A percentile compares a stretch with the other conserved stretches of the same genome.
Evolutionary conservation across 2,113 vertebrate species (phyloP).

Genomic region (Lutjanus erythropterus): DNA sequence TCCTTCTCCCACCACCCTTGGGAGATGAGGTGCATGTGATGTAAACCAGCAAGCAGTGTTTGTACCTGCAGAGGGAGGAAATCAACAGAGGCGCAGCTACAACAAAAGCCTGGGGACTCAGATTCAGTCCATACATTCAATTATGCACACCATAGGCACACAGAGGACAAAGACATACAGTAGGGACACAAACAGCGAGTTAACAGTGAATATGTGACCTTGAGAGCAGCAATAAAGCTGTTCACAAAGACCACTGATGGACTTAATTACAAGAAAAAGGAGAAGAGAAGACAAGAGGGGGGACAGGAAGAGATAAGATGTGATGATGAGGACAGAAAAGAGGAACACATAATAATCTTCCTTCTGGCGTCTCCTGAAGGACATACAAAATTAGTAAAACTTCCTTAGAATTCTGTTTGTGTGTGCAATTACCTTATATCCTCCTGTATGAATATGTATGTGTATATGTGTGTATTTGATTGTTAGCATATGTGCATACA

Average conservation of each 20-base stretch:
- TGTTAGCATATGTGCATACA: conserved; percentile 38
- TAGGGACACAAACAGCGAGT: conserved; percentile 17
- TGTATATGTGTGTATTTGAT: conserved; percentile 18
- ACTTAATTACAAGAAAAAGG: not conserved
- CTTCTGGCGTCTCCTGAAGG: conserved; percentile 20
- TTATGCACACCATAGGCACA: conserved; percentile 45
- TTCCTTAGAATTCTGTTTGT: conserved; percentile 42
- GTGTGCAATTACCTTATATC: conserved; percentile 27
- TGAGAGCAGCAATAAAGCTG: conserved; percentile 33
- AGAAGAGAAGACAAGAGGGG: not conserved
- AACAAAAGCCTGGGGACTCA: conserved; percentile 58
- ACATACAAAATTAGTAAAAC: conserved; percentile 30
- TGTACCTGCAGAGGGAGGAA: conserved; percentile 30
- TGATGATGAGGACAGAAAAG: conserved; percentile 18
- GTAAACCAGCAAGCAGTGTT: conserved; percentile 30
- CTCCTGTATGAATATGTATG: conserved; percentile 50
- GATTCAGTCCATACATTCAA: conserved; percentile 60
- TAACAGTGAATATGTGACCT: conserved; percentile 34
- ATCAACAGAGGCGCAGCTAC: conserved; percentile 16
- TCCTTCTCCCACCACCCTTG: conserved; percentile 45
- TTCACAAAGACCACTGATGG: conserved; percentile 40
- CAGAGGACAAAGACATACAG: conserved; percentile 26
- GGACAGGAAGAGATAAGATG: conserved; percentile 32
- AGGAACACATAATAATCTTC: not conserved
- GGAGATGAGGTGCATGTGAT: conserved; percentile 29